A percentile compares a stretch with the other conserved stretches of the same genome.
Conservation (phyloP, 2,888 invertebrate genomes). For the Drosophila pegasa region DNA sequence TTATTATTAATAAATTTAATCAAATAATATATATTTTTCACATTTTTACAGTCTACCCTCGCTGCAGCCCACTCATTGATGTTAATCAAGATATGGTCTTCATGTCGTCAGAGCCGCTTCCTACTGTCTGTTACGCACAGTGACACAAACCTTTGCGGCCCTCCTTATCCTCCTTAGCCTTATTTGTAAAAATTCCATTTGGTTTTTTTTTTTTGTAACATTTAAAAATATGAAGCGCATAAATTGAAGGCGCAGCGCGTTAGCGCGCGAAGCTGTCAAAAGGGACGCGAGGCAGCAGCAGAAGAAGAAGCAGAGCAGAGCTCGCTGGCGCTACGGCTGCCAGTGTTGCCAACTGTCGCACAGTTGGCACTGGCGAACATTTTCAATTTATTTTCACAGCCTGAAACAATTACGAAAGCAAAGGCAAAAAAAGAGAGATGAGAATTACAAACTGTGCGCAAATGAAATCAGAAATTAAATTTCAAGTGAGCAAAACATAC, state of each 20-base stretch:
- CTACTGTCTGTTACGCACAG: background rate
- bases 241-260: conserved; percentile 67
- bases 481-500: conserved; percentile 77
- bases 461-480: conserved; percentile 79
- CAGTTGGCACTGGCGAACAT: conserved; percentile 69
- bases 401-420: conserved; percentile 71
- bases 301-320: conserved; percentile 24
- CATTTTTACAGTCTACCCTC: background rate
- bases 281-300: conserved; percentile 48
- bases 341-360: conserved; percentile 49
- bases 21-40: background rate
- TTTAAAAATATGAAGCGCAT: conserved; percentile 61
- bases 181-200: background rate
- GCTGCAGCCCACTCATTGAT: background rate
- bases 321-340: conserved; percentile 16
- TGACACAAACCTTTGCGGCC: background rate
- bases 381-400: conserved; percentile 80
- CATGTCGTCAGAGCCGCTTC: background rate
- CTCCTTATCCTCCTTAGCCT: background rate
- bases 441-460: conserved; percentile 68
- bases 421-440: conserved; percentile 28
- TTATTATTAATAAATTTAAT: background rate
- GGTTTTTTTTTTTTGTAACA: conserved; percentile 27
- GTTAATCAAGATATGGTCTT: conserved; percentile 3
- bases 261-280: conserved; percentile 75